A percentile compares a stretch with the other conserved stretches of the same genome.
These are phyloP conservation scores for Amaurobius ferox DNA, from an alignment of 2,888 invertebrate genomes.

Conservation along the genomic window DNA sequence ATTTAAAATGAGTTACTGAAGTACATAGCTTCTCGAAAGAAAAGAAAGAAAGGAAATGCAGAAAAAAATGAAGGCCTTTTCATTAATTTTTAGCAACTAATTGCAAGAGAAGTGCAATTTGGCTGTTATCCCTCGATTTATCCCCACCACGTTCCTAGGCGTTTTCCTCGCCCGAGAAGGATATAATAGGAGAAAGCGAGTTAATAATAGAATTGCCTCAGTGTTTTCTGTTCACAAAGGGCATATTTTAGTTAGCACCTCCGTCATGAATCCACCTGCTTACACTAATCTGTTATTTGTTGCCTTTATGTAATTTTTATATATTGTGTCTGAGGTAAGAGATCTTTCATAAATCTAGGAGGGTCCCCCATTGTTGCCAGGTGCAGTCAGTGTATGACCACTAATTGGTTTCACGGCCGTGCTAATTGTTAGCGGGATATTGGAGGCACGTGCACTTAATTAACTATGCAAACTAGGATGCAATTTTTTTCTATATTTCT, in stretches of 20 bases:
- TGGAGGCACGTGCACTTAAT: not conserved
- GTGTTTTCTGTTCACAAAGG: not conserved
- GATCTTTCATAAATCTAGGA: not conserved
- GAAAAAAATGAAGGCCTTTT: no score
- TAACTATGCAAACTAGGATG: not conserved
- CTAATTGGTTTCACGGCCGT: not conserved
- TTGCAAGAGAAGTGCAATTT: no score
- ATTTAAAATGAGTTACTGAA: no score
- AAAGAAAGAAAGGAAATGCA: no score
- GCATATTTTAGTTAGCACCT: conserved; percentile 11
- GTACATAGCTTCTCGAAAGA: no score
- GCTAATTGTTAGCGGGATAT: not conserved
- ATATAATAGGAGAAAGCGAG: conserved; percentile 5
- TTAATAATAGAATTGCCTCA: conserved; percentile 7
- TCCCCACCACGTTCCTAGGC: not conserved
- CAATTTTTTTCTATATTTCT: no score
- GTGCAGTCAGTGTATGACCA: not conserved
- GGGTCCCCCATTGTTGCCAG: not conserved
- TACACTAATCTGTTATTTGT: no score
- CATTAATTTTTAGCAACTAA: no score
- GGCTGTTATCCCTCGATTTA: not conserved
- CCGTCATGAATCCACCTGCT: not conserved
- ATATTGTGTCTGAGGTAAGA: not conserved
- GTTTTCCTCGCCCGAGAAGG: not conserved
- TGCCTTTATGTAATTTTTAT: not conserved